These are phyloP conservation scores for Poeciliopsis prolifica DNA, from an alignment of 2,113 vertebrate genomes.

Conservation along the genomic window DNA sequence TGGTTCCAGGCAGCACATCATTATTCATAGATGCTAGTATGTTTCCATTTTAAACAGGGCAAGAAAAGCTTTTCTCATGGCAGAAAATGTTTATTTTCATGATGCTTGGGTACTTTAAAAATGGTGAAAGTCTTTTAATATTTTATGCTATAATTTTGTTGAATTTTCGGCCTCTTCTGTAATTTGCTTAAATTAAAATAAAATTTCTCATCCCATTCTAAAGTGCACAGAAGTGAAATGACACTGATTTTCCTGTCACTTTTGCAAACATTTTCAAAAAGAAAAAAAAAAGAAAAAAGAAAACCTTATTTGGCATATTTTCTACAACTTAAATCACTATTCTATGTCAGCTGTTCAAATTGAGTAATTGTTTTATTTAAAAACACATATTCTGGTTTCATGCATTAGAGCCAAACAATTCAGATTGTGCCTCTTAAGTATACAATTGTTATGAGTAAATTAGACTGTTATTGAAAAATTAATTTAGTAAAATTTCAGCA, in stretches of 20 bases:
- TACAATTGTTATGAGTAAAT: too few species aligned
- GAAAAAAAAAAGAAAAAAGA: fast-evolving
- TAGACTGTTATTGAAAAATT: too few species aligned
- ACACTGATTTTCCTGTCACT: neutral
- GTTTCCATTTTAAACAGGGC: neutral
- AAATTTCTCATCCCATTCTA: neutral
- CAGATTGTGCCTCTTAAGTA: too few species aligned
- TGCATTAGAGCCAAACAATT: neutral
- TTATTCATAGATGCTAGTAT: neutral
- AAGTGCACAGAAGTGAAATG: neutral
- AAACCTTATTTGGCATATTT: neutral
- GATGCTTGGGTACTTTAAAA: too few species aligned
- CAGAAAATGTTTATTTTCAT: neutral
- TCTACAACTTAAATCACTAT: neutral
- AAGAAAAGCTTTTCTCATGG: neutral
- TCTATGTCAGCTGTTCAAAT: neutral
- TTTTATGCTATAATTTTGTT: neutral
- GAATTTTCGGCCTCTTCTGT: neutral
- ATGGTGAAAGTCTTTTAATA: neutral
- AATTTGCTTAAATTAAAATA: too few species aligned
- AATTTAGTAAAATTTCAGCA: too few species aligned
- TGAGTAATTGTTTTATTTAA: neutral
- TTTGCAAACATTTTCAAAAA: neutral
- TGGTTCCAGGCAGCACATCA: neutral
- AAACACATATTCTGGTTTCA: neutral